Percentiles rank a stretch among this genome's conserved stretches.
phyloP scores from a whole-genome alignment of 2,888 invertebrate species.

The Eurois occulta region DNA sequence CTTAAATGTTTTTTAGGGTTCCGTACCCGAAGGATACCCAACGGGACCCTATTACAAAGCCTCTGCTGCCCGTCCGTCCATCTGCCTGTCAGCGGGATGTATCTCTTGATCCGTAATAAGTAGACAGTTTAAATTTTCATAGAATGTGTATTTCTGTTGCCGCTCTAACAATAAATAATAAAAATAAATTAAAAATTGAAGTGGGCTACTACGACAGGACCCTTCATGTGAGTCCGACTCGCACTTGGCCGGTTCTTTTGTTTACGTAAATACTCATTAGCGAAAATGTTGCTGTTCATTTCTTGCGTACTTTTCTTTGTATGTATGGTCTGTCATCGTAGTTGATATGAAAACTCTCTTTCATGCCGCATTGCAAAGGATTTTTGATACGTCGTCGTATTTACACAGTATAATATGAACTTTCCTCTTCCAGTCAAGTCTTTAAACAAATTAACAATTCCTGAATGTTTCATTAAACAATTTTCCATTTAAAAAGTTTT shows the following conservation, averaged over 20 bases:
- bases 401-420: not conserved
- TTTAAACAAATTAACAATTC: not conserved
- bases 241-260: not conserved
- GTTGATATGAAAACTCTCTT: constrained; percentile 9
- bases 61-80: no score
- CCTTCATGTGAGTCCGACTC: no score
- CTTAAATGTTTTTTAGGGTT: no score
- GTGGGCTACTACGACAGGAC: no score
- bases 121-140: no score
- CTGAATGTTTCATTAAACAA: not conserved
- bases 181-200: no score
- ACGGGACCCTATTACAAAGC: no score
- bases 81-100: no score
- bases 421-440: not conserved
- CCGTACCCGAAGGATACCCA: no score
- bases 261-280: constrained; percentile 25
- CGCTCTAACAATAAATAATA: no score
- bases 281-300: constrained; percentile 25
- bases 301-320: constrained; percentile 15
- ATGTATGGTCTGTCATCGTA: constrained; percentile 5
- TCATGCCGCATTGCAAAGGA: constrained; percentile 7
- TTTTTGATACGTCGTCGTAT: not conserved
- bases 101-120: no score
- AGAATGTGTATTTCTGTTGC: no score
- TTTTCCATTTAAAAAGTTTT: constrained; percentile 5